Percentiles rank a stretch among this genome's conserved stretches.
phyloP scores from a whole-genome alignment of 2,888 invertebrate genomes.

The Xylocampa areola region DNA sequence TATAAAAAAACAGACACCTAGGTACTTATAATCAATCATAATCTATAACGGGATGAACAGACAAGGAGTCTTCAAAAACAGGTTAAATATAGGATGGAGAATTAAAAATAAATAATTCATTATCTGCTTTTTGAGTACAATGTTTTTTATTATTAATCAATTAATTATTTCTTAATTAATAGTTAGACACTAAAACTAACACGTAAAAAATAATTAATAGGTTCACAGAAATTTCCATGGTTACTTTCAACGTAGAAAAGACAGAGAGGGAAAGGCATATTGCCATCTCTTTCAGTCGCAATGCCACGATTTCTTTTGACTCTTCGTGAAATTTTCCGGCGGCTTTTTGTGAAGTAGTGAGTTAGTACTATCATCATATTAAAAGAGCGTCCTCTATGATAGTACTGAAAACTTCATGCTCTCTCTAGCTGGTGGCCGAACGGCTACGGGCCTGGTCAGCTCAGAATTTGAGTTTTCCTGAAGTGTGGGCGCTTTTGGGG shows the following conservation, averaged over 20 bases:
- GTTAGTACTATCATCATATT: too few species aligned
- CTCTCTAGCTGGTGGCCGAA: too few species aligned
- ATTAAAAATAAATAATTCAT: background rate
- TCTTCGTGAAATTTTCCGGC: conserved; percentile 1
- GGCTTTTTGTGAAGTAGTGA: too few species aligned
- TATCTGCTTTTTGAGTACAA: background rate
- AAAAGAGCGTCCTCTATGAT: too few species aligned
- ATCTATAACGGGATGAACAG: background rate
- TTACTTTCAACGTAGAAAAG: conserved; percentile 16
- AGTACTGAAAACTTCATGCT: too few species aligned
- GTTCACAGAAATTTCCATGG: conserved; percentile 3
- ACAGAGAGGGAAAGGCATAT: background rate
- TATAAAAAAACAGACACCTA: background rate
- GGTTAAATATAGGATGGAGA: background rate
- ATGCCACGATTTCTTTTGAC: conserved; percentile 18
- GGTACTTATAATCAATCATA: too few species aligned
- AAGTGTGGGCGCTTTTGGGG: too few species aligned
- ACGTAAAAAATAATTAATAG: too few species aligned
- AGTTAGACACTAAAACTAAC: too few species aligned
- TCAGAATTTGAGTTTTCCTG: too few species aligned
- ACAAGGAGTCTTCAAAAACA: conserved; percentile 2
- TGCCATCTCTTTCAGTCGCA: conserved; percentile 23
- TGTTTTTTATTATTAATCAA: background rate
- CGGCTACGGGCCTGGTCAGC: too few species aligned
- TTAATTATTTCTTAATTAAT: background rate